These are phyloP conservation scores for Pseudoatta argentina DNA, from an alignment of 1,140 invertebrate genomes.

Conservation along the genomic window DNA sequence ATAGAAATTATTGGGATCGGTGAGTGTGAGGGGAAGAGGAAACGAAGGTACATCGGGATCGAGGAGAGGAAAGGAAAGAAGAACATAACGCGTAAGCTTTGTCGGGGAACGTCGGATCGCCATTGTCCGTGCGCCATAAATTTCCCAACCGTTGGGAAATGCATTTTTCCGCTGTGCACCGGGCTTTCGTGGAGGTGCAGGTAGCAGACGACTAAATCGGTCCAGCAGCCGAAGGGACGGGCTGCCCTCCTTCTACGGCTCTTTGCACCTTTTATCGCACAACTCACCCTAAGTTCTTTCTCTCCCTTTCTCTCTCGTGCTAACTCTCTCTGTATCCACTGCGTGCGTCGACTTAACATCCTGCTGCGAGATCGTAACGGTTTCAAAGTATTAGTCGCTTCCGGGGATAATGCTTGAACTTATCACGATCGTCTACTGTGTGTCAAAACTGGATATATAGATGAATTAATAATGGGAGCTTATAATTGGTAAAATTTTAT, in stretches of 20 bases:
- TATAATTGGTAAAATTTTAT: background rate
- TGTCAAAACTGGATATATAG: background rate
- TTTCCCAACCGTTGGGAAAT: slow-evolving; percentile 80
- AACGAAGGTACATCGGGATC: slow-evolving; percentile 11
- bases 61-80: slow-evolving; percentile 42
- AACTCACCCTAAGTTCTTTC: slow-evolving; percentile 23
- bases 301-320: slow-evolving; percentile 6
- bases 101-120: slow-evolving; percentile 67
- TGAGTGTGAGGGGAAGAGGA: background rate
- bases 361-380: slow-evolving; percentile 66
- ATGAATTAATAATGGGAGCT: background rate
- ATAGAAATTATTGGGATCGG: slow-evolving; percentile 76
- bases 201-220: slow-evolving; percentile 65
- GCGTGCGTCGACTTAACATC: slow-evolving; percentile 52
- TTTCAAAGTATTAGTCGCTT: slow-evolving; percentile 57
- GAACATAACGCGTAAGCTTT: slow-evolving; percentile 65
- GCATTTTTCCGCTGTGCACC: slow-evolving; percentile 79
- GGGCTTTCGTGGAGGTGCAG: slow-evolving; percentile 65
- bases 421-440: slow-evolving; percentile 14
- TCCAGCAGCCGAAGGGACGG: background rate
- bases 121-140: slow-evolving; percentile 80
- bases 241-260: slow-evolving; percentile 39
- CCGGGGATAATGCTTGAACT: slow-evolving; percentile 39
- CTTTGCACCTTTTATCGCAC: slow-evolving; percentile 52
- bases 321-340: background rate